phyloP scores from a whole-genome alignment of 2,113 vertebrate species.

The Callipepla squamata region DNA sequence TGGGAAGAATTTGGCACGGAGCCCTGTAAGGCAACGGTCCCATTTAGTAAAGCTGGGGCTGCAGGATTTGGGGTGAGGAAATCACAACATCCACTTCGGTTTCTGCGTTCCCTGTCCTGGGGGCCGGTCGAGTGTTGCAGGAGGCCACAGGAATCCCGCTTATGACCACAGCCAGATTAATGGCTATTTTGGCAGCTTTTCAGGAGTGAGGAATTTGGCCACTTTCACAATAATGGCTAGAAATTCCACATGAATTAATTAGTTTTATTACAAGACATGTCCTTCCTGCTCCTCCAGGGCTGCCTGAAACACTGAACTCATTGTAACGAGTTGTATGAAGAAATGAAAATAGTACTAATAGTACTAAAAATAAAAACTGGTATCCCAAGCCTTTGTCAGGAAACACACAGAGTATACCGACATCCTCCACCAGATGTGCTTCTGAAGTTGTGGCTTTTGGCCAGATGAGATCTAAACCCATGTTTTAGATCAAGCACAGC shows the following conservation, averaged over 20 bases:
- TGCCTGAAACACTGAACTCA: conserved; percentile 54
- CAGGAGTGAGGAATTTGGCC: conserved; percentile 49
- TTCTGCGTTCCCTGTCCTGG: conserved; percentile 26
- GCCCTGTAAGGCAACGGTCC: conserved; percentile 10
- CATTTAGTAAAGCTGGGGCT: not conserved
- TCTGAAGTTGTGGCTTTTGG: conserved; percentile 14
- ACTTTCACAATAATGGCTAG: conserved; percentile 64
- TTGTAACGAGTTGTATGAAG: conserved; percentile 1
- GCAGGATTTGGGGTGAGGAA: not conserved
- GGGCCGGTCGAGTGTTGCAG: not conserved
- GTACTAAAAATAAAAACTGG: conserved; percentile 53
- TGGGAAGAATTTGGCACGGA: conserved; percentile 1
- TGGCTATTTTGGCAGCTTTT: conserved; percentile 53
- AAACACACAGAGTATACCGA: not conserved
- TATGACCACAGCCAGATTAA: conserved; percentile 59
- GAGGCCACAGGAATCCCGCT: conserved; percentile 62
- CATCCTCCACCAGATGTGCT: not conserved
- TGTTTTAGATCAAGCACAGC: not conserved
- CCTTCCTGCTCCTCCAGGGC: conserved; percentile 58
- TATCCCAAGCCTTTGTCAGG: conserved; percentile 16
- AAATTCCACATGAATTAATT: conserved; percentile 65
- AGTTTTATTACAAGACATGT: conserved; percentile 53
- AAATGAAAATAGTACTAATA: conserved; percentile 55
- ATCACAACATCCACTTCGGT: conserved; percentile 56
- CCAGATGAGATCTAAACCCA: conserved; percentile 20